Base-by-base conservation (phyloP, 2,797 vertebrate species). In the Triplophysa yarkandensis region DNA sequence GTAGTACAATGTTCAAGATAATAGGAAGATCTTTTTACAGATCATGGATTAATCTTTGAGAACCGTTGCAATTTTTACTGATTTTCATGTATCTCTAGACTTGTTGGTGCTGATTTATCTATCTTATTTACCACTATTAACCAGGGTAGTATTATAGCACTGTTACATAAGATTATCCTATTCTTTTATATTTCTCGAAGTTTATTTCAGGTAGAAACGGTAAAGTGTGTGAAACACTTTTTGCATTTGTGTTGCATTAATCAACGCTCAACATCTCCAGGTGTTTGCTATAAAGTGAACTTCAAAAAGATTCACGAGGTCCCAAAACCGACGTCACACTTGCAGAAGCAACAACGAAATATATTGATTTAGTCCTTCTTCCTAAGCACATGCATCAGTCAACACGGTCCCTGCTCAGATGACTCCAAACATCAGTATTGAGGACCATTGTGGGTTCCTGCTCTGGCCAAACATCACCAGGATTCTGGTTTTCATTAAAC, bases 401-500 rank as follows among this genome's bases (percentile, higher is more conserved):
- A 65, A 58, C 72, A 74, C n/a, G 44, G 44, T 19, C 57, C 68
- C 57, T 14, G 44, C 50, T 55, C 14, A 17, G 23, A 61, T 21
- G 62, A 64, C 27, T 39, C 50, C 50, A 2, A 34, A 58, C 50
- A 66, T 67, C 72, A 67, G 44, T 60, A 28, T 6, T n/a, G 32
- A n/a, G 55, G 41, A 43, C 44, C 2, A 9, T 50, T 30, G 61
- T 25, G 55, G 32, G 5, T 41, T 16, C 3, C 21, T 4, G 50
- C 16, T 21, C 19, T 64, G 68, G 43, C 72, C 50, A 73, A 63
- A 73, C 60, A 69, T 55, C 11, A 13, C 41, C 55, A 48, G 16
- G 52, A 55, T n/a, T 78, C 76, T 81, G 77, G 68, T 81, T 81
- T 27, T 30, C 66, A 81, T 81, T 81, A 81, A 43, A 46, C 11